These are phyloP conservation scores for Neosalanx taihuensis DNA, from an alignment of 2,797 vertebrate genomes.

Conservation along the genomic window DNA sequence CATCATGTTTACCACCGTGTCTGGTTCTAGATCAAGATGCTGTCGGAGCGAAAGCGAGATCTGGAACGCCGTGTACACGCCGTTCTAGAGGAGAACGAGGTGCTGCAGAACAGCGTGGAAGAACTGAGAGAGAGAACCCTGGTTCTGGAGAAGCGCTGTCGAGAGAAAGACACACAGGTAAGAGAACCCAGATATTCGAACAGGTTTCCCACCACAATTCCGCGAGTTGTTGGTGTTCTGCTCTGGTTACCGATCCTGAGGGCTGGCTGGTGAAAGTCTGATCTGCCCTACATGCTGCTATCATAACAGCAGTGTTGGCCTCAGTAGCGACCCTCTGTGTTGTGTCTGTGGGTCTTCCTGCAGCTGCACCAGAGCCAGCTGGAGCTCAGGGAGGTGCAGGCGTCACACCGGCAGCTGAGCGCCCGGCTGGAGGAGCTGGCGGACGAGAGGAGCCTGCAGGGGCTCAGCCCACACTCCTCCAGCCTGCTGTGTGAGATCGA, in stretches of 20 bases:
- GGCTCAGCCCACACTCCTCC: slow-evolving; percentile 81
- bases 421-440: slow-evolving; percentile 85
- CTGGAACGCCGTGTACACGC: slow-evolving; percentile 83
- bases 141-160: slow-evolving; percentile 86
- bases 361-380: slow-evolving; percentile 90
- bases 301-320: background rate
- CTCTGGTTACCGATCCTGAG: background rate
- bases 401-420: slow-evolving; percentile 87
- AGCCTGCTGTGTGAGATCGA: slow-evolving; percentile 96
- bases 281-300: background rate
- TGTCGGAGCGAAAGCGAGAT: slow-evolving; percentile 91
- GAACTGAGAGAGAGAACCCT: slow-evolving; percentile 87
- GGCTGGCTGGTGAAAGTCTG: background rate
- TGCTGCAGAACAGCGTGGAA: slow-evolving; percentile 88
- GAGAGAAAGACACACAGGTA: slow-evolving; percentile 93
- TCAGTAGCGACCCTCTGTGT: background rate
- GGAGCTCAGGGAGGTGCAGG: slow-evolving; percentile 89
- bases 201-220: background rate
- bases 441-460: slow-evolving; percentile 88
- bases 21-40: slow-evolving; percentile 86
- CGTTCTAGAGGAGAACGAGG: slow-evolving; percentile 88
- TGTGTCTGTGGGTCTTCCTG: background rate
- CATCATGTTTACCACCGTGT: slow-evolving; percentile 19
- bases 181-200: slow-evolving; percentile 10
- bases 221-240: background rate